Conservation (phyloP, 1,140 invertebrate genomes). For the Augochlora pura region DNA sequence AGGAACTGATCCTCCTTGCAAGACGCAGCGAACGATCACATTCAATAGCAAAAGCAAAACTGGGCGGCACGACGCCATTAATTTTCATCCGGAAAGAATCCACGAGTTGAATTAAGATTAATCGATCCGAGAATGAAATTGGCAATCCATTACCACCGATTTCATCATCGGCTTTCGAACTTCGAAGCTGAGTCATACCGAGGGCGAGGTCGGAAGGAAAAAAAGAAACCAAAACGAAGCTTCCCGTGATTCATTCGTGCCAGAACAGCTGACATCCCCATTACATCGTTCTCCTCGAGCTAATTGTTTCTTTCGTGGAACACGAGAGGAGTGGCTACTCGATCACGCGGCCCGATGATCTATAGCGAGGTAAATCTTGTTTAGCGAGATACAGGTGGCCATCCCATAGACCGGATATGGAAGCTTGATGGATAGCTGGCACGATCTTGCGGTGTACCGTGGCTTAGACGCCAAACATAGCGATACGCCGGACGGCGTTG, state of each 20-base stretch:
- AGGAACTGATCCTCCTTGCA: too few relatives aligned
- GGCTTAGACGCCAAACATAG: conserved; percentile 61
- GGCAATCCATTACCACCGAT: not conserved
- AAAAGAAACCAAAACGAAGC: not conserved
- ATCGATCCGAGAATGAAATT: not conserved
- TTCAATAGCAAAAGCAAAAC: too few relatives aligned
- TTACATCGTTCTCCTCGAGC: conserved; percentile 1
- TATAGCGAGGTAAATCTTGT: conserved; percentile 61
- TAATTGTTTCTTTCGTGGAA: conserved; percentile 57
- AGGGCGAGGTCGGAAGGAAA: not conserved
- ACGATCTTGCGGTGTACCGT: conserved; percentile 58
- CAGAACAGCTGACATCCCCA: not conserved
- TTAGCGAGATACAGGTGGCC: conserved; percentile 62
- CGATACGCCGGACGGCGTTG: conserved; percentile 43
- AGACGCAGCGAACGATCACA: too few relatives aligned
- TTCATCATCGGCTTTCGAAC: not conserved
- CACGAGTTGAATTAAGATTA: not conserved
- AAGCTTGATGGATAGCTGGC: conserved; percentile 59
- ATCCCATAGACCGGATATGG: conserved; percentile 48
- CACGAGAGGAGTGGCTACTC: conserved; percentile 15
- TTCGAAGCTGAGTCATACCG: not conserved
- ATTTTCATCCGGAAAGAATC: not conserved
- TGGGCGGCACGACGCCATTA: too few relatives aligned
- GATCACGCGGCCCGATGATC: conserved; percentile 57
- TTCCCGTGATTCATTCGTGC: conserved; percentile 30